Base-by-base conservation (phyloP, 2,888 invertebrate species). In the Habroteleia sp. region DNA sequence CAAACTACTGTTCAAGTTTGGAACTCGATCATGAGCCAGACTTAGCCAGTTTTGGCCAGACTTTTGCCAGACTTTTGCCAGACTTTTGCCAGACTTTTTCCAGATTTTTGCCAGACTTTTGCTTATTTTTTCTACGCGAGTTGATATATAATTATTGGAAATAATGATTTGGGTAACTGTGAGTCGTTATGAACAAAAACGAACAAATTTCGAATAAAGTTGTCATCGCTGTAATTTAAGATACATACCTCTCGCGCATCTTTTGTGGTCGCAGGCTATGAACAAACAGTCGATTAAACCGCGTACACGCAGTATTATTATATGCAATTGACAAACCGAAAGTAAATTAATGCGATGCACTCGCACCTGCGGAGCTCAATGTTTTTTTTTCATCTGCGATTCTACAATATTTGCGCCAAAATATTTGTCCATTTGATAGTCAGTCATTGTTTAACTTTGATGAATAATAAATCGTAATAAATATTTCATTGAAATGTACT, bases 211-310 rank as follows among this genome's bases (percentile, higher is more conserved):
- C 50, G 75, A 63, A 52, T 78, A 81, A 79, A 81, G 76, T 81
- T 82, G 81, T 83, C 82, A 82, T 82, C 82, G 81, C 83, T 85
- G 84, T 84, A 82, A 85, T 85, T 82, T 82, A 82, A 82, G 80
- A 81, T 80, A 82, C 42, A 42, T 72, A 71, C 62, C 62, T 68
- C 41, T 68, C 27, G 66, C 44, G 63, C 39, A 71, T 50, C 56
- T 54, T 66, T 13, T 6, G 42, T n/a, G n/a, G 29, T 68, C 54
- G 68, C 66, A 76, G 68, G 62, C 58, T 58, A 23, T 29, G 35
- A 60, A 52, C 56, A 42, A 42, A 52, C 13, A 35, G 16, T 60
- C 29, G 3, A 29, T 23, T 2, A 44, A 46, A 25, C 44, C 44
- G 52, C 33, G 13, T 13, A 37, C 42, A 31, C 33, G 48, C 33